Evolutionary conservation across 2,797 vertebrate species (phyloP).

Genomic region (Cyclopterus lumpus): DNA sequence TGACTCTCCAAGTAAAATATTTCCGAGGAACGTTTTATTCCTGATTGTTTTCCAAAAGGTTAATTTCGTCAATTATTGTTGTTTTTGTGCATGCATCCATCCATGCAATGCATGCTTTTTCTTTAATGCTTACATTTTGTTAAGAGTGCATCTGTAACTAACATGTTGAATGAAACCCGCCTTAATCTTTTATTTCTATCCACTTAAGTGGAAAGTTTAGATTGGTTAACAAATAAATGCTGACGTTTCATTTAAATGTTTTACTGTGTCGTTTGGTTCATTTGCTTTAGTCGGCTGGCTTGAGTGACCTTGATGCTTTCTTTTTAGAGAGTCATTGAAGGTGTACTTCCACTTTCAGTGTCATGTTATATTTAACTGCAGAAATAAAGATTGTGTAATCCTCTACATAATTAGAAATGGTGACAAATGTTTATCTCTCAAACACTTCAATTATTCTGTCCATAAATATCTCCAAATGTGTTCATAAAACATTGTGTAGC

Average conservation of each 20-base stretch:
- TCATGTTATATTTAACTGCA: neutral
- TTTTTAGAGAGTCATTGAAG: neutral
- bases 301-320: neutral
- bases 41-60: neutral
- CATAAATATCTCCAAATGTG: too few species aligned
- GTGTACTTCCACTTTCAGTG: neutral
- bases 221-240: constrained; percentile 62
- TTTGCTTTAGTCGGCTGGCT: constrained; percentile 19
- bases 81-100: neutral
- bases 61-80: neutral
- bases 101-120: neutral
- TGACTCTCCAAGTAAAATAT: neutral
- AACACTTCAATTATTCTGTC: too few species aligned
- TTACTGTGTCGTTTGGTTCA: constrained; percentile 53
- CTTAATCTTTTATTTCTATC: neutral
- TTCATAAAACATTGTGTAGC: neutral
- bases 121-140: neutral
- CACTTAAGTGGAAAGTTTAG: constrained; percentile 3
- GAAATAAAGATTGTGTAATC: neutral
- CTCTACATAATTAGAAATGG: neutral
- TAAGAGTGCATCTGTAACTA: constrained; percentile 31
- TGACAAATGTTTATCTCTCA: too few species aligned
- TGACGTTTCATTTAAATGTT: constrained; percentile 50
- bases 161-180: constrained; percentile 22
- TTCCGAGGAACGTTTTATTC: neutral